phyloP scores from a whole-genome alignment of 1,140 invertebrate genomes.

The Psix sp. region DNA sequence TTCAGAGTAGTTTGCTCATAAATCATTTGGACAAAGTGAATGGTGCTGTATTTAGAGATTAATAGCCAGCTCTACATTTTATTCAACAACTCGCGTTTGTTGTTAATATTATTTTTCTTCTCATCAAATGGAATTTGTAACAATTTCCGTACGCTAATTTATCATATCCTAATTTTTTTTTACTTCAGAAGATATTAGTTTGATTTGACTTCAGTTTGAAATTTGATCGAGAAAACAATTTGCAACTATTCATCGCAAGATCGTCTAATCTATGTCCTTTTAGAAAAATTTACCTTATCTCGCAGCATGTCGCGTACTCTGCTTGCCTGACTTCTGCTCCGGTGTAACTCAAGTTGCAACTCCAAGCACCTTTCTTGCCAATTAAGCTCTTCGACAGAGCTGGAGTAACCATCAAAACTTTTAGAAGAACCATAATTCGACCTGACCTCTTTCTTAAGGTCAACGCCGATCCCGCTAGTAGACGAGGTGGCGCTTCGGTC shows the following conservation, averaged over 20 bases:
- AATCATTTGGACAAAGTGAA: conserved; percentile 6
- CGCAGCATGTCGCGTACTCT: conserved; percentile 89
- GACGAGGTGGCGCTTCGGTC: conserved; percentile 68
- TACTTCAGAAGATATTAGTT: no score
- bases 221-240: no score
- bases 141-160: no score
- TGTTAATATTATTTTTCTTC: no score
- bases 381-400: conserved; percentile 78
- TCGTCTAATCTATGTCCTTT: no score
- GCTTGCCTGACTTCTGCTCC: conserved; percentile 88
- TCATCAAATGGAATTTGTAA: no score
- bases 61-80: no score
- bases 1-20: conserved; percentile 11
- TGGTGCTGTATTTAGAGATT: no score
- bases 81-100: no score
- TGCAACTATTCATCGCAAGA: no score
- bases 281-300: conserved; percentile 89
- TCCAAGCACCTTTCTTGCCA: conserved; percentile 92
- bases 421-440: conserved; percentile 68
- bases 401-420: conserved; percentile 73
- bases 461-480: conserved; percentile 48
- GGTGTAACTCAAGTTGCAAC: conserved; percentile 87
- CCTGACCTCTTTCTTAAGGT: conserved; percentile 65
- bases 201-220: no score
- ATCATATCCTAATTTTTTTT: no score